Evolutionary conservation across 1,140 invertebrate species (phyloP).

Genomic region (Meloidogyne exigua): DNA sequence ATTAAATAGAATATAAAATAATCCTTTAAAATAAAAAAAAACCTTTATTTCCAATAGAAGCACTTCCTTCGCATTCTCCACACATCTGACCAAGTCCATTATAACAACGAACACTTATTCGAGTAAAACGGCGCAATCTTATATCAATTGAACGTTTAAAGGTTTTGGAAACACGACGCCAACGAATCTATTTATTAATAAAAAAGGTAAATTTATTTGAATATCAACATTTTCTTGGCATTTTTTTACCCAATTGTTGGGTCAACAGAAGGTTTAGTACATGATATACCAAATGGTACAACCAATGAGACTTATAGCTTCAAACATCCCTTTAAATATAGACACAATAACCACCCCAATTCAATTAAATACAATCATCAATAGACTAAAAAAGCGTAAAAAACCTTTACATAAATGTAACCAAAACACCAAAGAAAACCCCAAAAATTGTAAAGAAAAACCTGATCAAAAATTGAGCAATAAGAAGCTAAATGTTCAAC

Average conservation of each 20-base stretch:
- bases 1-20: slow-evolving; percentile 9
- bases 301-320: too few relatives aligned
- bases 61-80: slow-evolving; percentile 33
- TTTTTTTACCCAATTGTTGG: background rate
- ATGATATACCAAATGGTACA: too few relatives aligned
- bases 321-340: too few relatives aligned
- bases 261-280: too few relatives aligned
- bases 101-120: slow-evolving; percentile 55
- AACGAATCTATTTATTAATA: slow-evolving; percentile 36
- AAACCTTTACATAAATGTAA: too few relatives aligned
- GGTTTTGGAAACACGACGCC: slow-evolving; percentile 53
- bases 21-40: background rate
- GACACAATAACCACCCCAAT: too few relatives aligned
- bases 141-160: slow-evolving; percentile 47
- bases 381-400: too few relatives aligned
- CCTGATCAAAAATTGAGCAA: slow-evolving; percentile 52
- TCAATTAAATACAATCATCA: too few relatives aligned
- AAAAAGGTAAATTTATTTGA: background rate
- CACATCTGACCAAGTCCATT: slow-evolving; percentile 48
- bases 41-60: slow-evolving; percentile 22
- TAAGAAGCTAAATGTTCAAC: slow-evolving; percentile 41
- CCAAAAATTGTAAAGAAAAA: background rate
- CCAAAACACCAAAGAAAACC: too few relatives aligned
- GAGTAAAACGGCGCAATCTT: slow-evolving; percentile 44
- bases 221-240: background rate